Evolutionary conservation across 1,140 invertebrate species (phyloP).

Genomic region (Drosophila sp.): DNA sequence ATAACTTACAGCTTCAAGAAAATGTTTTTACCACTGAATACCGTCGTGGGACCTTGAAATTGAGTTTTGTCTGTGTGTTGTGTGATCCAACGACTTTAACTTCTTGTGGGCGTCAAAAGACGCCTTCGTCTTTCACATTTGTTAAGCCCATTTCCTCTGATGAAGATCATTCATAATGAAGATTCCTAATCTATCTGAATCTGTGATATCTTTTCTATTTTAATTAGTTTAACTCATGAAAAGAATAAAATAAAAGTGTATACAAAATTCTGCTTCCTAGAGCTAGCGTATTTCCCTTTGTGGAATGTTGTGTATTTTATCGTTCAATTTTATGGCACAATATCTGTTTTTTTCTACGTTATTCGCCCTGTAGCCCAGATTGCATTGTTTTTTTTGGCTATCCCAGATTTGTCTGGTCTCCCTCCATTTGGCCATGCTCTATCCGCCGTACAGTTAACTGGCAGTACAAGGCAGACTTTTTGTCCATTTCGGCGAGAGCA

Average conservation of each 20-base stretch:
- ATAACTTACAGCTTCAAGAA: background rate
- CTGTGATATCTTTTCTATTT: constrained; percentile 26
- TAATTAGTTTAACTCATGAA: no score
- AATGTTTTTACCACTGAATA: background rate
- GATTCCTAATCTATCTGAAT: background rate
- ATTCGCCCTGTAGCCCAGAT: background rate
- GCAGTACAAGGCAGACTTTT: constrained; percentile 51
- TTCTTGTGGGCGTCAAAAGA: background rate
- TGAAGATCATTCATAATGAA: background rate
- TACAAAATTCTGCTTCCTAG: background rate
- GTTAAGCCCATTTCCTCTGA: background rate
- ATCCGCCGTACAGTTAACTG: constrained; percentile 31
- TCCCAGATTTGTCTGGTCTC: constrained; percentile 45
- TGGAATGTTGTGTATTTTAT: constrained; percentile 30
- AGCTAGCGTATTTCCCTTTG: constrained; percentile 10
- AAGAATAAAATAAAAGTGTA: no score
- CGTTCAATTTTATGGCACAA: constrained; percentile 53
- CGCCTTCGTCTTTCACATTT: no score
- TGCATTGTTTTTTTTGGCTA: constrained; percentile 68
- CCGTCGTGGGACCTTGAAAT: background rate
- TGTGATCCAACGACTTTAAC: background rate
- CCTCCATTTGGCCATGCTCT: constrained; percentile 14
- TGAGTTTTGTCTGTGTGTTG: background rate
- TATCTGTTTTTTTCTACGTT: background rate
- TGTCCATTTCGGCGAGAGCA: constrained; percentile 67